These are phyloP conservation scores for Coreoperca whiteheadi DNA, from an alignment of 2,113 vertebrate species.

Conservation along the genomic window DNA sequence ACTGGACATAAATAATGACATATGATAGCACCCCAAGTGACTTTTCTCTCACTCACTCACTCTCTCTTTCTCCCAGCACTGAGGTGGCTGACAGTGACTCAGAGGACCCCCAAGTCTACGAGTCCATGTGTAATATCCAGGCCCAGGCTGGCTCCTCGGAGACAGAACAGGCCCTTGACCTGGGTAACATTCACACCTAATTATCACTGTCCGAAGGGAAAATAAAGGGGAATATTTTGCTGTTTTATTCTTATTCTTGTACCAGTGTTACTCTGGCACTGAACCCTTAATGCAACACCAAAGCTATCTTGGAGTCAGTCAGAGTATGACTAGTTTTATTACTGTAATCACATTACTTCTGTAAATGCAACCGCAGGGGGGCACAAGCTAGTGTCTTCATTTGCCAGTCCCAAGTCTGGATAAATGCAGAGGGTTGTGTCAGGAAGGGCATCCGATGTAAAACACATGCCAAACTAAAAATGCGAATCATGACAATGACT, in stretches of 20 bases:
- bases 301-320: too few species aligned
- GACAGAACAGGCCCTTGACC: constrained; percentile 68
- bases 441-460: too few species aligned
- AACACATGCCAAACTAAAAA: too few species aligned
- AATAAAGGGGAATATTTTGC: background rate
- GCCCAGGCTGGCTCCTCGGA: constrained; percentile 80
- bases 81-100: constrained; percentile 84
- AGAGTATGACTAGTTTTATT: too few species aligned
- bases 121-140: constrained; percentile 97
- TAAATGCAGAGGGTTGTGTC: too few species aligned
- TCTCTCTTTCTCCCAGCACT: background rate
- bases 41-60: accelerated
- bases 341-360: too few species aligned
- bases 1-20: background rate
- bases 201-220: background rate
- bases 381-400: too few species aligned
- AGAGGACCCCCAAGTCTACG: constrained; percentile 91
- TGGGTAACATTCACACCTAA: constrained; percentile 77
- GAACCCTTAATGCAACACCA: background rate
- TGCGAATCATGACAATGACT: too few species aligned
- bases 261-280: background rate
- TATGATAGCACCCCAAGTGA: background rate
- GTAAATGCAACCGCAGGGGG: too few species aligned
- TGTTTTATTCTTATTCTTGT: background rate
- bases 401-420: too few species aligned